phyloP scores from a whole-genome alignment of 2,113 vertebrate species.

The Calyptommatus sinebrachiatus region DNA sequence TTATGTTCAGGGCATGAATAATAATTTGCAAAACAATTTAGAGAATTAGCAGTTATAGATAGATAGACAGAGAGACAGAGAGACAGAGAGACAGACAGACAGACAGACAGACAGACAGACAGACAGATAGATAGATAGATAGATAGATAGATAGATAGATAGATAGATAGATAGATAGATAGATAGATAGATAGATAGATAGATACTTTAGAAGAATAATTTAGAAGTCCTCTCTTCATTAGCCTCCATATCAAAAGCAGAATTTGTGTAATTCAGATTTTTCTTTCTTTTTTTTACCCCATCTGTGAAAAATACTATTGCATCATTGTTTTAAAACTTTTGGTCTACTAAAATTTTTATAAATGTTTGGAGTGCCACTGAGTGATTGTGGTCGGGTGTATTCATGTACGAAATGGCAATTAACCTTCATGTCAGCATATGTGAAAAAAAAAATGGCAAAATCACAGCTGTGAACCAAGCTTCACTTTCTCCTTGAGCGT shows the following conservation, averaged over 20 bases:
- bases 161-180: no score
- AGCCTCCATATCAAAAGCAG: background rate
- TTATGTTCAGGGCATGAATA: no score
- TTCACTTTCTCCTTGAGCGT: background rate
- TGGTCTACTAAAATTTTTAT: background rate
- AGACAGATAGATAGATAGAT: no score
- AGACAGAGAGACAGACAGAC: no score
- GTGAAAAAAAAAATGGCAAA: conserved; percentile 7
- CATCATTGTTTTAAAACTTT: background rate
- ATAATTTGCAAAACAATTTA: no score
- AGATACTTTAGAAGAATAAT: background rate
- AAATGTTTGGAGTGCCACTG: background rate
- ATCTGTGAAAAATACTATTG: background rate
- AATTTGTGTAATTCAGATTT: background rate
- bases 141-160: no score
- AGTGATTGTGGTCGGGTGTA: background rate
- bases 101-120: no score
- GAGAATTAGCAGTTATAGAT: no score
- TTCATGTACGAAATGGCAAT: conserved; percentile 24
- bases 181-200: no score
- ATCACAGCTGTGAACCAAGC: conserved; percentile 23
- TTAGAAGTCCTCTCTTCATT: background rate
- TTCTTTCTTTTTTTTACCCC: background rate
- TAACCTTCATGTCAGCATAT: conserved; percentile 21
- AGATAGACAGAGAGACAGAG: no score